phyloP scores from a whole-genome alignment of 1,140 invertebrate species.

The Lasaia peninsularis region DNA sequence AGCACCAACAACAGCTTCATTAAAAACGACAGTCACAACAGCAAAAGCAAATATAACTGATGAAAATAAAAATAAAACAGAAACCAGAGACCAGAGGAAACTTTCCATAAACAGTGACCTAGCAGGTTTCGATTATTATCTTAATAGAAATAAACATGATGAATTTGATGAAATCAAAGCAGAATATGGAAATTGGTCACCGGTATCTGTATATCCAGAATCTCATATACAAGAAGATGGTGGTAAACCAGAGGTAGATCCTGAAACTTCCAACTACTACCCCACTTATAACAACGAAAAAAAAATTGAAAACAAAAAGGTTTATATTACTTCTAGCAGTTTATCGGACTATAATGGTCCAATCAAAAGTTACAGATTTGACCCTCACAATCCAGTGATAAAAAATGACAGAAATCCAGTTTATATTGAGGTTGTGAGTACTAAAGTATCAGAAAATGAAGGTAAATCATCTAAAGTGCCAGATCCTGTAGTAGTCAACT shows the following conservation, averaged over 20 bases:
- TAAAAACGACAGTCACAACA: conserved; percentile 41
- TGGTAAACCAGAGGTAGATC: conserved; percentile 47
- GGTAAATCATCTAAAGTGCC: conserved; percentile 75
- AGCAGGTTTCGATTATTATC: conserved; percentile 70
- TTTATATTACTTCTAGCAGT: conserved; percentile 74
- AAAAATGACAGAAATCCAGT: conserved; percentile 76
- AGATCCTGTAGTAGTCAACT: conserved; percentile 82
- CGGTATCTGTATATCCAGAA: conserved; percentile 71
- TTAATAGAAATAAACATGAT: conserved; percentile 64
- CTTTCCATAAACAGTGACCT: conserved; percentile 62
- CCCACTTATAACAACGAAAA: conserved; percentile 70
- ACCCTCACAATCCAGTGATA: conserved; percentile 68
- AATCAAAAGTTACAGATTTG: conserved; percentile 63
- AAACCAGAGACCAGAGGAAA: conserved; percentile 63
- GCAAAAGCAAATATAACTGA: conserved; percentile 39
- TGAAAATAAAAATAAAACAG: conserved; percentile 60
- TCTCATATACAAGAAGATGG: conserved; percentile 67
- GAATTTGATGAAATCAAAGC: conserved; percentile 67
- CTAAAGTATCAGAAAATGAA: conserved; percentile 71
- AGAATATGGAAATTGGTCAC: conserved; percentile 76
- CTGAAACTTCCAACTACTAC: conserved; percentile 62
- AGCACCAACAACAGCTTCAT: conserved; percentile 48
- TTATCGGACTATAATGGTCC: conserved; percentile 59
- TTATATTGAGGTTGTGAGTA: conserved; percentile 74
- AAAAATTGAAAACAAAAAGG: conserved; percentile 64